phyloP scores from a whole-genome alignment of 2,797 vertebrate species.

The Leucoraja ocellata region DNA sequence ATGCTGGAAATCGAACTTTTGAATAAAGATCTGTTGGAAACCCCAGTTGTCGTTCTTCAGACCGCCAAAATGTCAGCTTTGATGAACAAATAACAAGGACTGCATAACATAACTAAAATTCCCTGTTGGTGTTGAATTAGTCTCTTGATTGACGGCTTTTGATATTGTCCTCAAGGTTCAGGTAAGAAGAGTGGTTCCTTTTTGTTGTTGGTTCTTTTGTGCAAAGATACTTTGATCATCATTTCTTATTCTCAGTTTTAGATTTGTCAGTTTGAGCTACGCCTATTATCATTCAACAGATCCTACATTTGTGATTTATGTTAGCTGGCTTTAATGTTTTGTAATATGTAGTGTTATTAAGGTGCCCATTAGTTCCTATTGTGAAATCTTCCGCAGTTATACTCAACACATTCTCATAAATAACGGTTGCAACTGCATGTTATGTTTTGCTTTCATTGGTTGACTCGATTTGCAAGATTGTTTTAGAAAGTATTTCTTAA shows the following conservation, averaged over 20 bases:
- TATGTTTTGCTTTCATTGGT: background rate
- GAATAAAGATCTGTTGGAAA: no score
- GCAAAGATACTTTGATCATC: background rate
- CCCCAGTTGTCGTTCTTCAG: no score
- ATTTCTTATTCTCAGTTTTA: constrained; percentile 21
- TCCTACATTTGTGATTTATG: background rate
- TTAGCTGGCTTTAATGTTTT: constrained; percentile 15
- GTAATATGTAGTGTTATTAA: background rate
- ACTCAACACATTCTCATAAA: background rate
- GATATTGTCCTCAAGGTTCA: background rate
- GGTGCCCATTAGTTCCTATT: background rate
- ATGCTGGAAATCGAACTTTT: no score
- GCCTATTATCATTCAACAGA: constrained; percentile 2
- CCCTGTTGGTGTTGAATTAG: background rate
- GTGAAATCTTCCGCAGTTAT: background rate
- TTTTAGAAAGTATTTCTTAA: background rate
- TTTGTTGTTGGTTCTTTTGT: constrained; percentile 33
- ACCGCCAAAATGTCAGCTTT: background rate
- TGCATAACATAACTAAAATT: background rate
- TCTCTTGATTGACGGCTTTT: background rate
- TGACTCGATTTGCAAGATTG: background rate
- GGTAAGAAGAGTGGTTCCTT: no score
- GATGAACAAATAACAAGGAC: background rate
- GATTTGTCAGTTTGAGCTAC: constrained; percentile 10
- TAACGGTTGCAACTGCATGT: no score